A percentile compares a stretch with the other conserved stretches of the same genome.
These are phyloP conservation scores for Siphamia tubifer DNA, from an alignment of 2,113 vertebrate species.

Conservation along the genomic window DNA sequence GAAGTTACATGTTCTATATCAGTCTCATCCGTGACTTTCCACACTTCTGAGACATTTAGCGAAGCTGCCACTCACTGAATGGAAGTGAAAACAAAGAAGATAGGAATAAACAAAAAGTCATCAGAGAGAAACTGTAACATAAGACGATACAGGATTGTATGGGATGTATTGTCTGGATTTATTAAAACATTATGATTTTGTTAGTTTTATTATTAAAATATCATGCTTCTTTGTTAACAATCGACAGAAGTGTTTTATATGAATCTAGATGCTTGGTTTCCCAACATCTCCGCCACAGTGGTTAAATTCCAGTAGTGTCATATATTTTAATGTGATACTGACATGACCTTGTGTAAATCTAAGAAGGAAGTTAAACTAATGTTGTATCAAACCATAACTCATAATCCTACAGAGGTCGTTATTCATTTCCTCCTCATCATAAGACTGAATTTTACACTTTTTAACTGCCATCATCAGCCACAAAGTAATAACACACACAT, in stretches of 20 bases:
- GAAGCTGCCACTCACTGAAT: background rate
- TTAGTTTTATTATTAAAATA: too few relatives aligned
- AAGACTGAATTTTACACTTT: constrained; percentile 28
- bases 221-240: too few relatives aligned
- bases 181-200: too few relatives aligned
- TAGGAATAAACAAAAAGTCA: background rate
- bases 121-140: background rate
- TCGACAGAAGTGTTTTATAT: too few relatives aligned
- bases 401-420: constrained; percentile 32
- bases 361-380: constrained; percentile 50
- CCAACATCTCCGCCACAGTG: background rate
- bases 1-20: constrained; percentile 15
- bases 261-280: background rate
- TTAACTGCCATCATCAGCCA: constrained; percentile 49
- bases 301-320: background rate
- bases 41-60: constrained; percentile 32
- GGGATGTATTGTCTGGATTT: background rate
- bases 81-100: constrained; percentile 16
- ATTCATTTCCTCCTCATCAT: constrained; percentile 33
- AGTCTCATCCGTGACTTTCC: background rate
- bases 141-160: background rate
- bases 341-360: constrained; percentile 51
- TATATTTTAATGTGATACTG: constrained; percentile 13
- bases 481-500: constrained; percentile 40
- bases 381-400: constrained; percentile 49